Percentiles rank a stretch among this genome's conserved stretches.
phyloP scores from a whole-genome alignment of 2,113 vertebrate species.

The Corythoichthys intestinalis region DNA sequence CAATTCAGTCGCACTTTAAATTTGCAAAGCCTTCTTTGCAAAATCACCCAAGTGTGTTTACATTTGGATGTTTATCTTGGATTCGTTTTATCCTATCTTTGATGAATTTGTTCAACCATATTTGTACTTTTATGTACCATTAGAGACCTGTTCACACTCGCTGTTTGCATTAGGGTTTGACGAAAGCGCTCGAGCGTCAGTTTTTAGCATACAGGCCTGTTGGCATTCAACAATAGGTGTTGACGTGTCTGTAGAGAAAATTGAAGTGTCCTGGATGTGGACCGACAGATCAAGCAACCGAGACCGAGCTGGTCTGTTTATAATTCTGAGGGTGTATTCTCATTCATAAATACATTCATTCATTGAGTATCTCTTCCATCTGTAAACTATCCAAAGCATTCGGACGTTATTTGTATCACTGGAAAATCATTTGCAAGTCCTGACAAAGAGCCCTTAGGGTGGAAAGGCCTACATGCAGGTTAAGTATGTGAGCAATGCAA shows the following conservation, averaged over 20 bases:
- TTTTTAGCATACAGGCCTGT: background rate
- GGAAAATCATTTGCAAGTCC: constrained; percentile 34
- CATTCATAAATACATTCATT: background rate
- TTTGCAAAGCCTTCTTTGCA: background rate
- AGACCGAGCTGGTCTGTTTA: background rate
- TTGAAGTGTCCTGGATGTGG: background rate
- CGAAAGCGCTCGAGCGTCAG: background rate
- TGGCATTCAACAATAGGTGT: background rate
- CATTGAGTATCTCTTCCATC: background rate
- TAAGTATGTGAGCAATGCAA: constrained; percentile 52
- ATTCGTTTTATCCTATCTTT: background rate
- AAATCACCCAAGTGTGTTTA: background rate
- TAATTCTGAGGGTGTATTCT: background rate
- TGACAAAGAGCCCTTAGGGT: constrained; percentile 28
- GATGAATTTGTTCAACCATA: background rate
- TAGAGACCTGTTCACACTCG: background rate
- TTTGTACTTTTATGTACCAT: background rate
- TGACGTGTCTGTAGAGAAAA: background rate
- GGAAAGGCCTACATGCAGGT: constrained; percentile 35
- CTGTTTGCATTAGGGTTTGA: background rate
- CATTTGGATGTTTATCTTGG: background rate
- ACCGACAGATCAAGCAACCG: background rate
- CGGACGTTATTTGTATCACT: constrained; percentile 9
- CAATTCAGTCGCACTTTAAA: background rate
- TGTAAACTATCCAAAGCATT: constrained; percentile 8